Percentiles rank a stretch among this genome's conserved stretches.
These are phyloP conservation scores for Malurus splendens DNA, from an alignment of 2,797 vertebrate genomes.

Conservation along the genomic window DNA sequence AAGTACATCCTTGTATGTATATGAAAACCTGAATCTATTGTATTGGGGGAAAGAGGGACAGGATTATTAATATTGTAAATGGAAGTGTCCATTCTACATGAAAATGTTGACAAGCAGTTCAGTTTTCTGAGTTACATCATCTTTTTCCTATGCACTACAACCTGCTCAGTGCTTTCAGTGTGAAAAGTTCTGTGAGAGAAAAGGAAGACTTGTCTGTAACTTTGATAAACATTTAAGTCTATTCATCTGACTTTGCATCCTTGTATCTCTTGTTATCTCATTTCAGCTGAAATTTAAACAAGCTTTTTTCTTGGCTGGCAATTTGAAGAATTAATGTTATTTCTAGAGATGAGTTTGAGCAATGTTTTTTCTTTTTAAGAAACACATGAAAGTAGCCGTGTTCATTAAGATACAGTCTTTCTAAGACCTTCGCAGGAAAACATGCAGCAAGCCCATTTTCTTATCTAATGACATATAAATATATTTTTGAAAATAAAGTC, in stretches of 20 bases:
- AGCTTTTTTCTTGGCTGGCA: neutral
- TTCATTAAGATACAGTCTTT: neutral
- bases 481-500: neutral
- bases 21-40: neutral
- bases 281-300: neutral
- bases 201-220: neutral
- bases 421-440: neutral
- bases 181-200: neutral
- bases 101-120: neutral
- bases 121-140: neutral
- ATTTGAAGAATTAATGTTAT: neutral
- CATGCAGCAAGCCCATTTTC: neutral
- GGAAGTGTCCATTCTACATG: neutral
- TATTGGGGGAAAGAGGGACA: neutral
- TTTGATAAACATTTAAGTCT: neutral
- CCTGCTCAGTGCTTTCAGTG: neutral
- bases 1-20: neutral
- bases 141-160: neutral
- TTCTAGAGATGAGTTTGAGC: neutral
- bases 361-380: neutral
- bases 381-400: fast-evolving
- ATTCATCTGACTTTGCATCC: neutral
- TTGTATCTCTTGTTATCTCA: neutral
- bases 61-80: neutral
- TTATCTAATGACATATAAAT: neutral